Evolutionary conservation across 2,888 invertebrate genomes (phyloP), one percentile per base, ranked within the genome.

Genomic region (Amiota mariae): DNA sequence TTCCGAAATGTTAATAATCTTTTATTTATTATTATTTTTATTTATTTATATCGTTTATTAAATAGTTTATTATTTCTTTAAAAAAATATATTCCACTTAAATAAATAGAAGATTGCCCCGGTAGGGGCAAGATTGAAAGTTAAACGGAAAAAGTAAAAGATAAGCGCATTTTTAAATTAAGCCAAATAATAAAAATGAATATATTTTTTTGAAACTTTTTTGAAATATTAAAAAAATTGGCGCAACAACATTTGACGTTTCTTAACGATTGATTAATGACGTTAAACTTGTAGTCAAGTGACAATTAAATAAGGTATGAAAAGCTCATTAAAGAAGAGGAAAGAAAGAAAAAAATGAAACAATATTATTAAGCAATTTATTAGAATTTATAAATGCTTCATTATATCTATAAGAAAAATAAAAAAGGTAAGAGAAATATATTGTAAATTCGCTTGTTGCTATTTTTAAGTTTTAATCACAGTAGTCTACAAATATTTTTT

Each of bases 171-270:
- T 85, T 87, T 86, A 80, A 80, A 83, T 85, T 85, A 85, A 84
- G 86, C 84, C 82, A 84, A 83, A 79, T 80, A 84, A 82, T 81
- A 81, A 77, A 84, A 80, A 85, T 81, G 79, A 84, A 85, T 80
- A 86, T 87, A 85, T 87, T 85, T 87, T 88, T 88, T 87, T 84
- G 87, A 87, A 88, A 87, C 84, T 85, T 88, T 88, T 88, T 88
- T 85, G 80, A 84, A 79, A 81, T 72, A 78, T 79, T 67, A 76
- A 73, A 78, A 77, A 81, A 76, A 75, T 75, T 73, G 49, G 68
- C 20, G 64, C 64, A 66, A 47, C 47, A 59, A 70, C 57, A 59
- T 12, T 70, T 57, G 47, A 61, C 72, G 61, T 47, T 51, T 18
- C 47, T 46, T 20, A 72, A 73, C 36, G 61, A 49, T 63, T 61